These are phyloP conservation scores for Baronia brevicornis DNA, from an alignment of 2,888 invertebrate genomes.

Conservation along the genomic window DNA sequence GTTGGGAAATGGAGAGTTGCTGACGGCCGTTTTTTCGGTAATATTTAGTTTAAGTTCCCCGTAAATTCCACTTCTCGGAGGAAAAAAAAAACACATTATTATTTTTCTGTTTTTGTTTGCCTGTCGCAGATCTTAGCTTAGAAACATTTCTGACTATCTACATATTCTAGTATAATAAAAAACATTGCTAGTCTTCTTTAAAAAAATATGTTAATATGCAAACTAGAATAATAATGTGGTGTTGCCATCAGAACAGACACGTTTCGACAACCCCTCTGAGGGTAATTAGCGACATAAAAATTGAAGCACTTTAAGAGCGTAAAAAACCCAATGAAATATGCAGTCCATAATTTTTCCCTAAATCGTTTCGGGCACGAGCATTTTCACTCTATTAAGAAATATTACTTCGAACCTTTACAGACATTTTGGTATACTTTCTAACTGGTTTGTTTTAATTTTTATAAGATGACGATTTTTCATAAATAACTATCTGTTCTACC, in stretches of 20 bases:
- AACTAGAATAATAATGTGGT: conserved; percentile 1
- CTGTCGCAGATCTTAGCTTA: too few species aligned
- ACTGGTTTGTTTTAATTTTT: background rate
- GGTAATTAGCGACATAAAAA: conserved; percentile 58
- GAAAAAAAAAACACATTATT: too few species aligned
- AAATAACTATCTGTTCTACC: too few species aligned
- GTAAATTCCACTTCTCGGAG: too few species aligned
- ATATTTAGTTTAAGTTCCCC: too few species aligned
- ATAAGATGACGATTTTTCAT: too few species aligned
- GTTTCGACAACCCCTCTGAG: conserved; percentile 31
- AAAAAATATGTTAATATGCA: background rate
- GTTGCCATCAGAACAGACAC: conserved; percentile 18
- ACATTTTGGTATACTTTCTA: background rate
- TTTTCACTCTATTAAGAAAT: conserved; percentile 56
- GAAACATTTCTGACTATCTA: too few species aligned
- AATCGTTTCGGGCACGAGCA: conserved; percentile 42
- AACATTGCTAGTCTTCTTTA: background rate
- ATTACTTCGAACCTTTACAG: conserved; percentile 30
- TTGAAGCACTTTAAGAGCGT: conserved; percentile 40
- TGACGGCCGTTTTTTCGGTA: too few species aligned
- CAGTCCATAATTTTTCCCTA: conserved; percentile 41
- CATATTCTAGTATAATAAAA: too few species aligned
- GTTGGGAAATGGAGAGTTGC: too few species aligned
- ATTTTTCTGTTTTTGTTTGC: too few species aligned
- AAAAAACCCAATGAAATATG: conserved; percentile 54